Conservation (phyloP, 2,797 vertebrate species). For the Hipposideros larvatus region DNA sequence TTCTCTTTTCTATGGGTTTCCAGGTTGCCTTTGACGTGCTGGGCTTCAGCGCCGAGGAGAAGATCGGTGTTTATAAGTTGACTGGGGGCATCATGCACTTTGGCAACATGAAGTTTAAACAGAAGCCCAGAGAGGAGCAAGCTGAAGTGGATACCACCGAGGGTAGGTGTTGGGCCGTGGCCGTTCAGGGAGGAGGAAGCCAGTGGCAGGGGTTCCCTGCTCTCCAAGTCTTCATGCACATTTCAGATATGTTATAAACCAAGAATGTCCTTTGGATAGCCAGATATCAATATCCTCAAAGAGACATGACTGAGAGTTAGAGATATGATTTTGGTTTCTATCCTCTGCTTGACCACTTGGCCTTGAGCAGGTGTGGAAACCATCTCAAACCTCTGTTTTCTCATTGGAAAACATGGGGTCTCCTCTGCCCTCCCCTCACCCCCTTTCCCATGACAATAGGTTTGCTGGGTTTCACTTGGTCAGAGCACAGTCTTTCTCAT, state of each 20-base stretch:
- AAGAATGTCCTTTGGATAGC: background rate
- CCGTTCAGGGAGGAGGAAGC: background rate
- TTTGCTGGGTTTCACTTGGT: background rate
- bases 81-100: slow-evolving; percentile 86
- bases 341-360: background rate
- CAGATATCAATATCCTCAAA: background rate
- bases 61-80: slow-evolving; percentile 86
- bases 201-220: background rate
- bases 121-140: slow-evolving; percentile 90
- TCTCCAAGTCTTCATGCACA: background rate
- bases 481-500: background rate
- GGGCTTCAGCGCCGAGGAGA: slow-evolving; percentile 88
- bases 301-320: background rate
- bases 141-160: slow-evolving; percentile 88
- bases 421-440: background rate
- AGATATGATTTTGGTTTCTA: background rate
- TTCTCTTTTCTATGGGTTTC: slow-evolving; percentile 36
- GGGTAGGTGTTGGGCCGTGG: slow-evolving; percentile 65
- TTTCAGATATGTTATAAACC: background rate
- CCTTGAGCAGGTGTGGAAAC: background rate
- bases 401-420: background rate
- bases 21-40: slow-evolving; percentile 88
- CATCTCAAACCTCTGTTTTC: background rate
- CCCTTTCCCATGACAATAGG: background rate
- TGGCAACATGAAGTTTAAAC: slow-evolving; percentile 89